phyloP scores from a whole-genome alignment of 2,888 invertebrate species.

The Morinoia aosen region DNA sequence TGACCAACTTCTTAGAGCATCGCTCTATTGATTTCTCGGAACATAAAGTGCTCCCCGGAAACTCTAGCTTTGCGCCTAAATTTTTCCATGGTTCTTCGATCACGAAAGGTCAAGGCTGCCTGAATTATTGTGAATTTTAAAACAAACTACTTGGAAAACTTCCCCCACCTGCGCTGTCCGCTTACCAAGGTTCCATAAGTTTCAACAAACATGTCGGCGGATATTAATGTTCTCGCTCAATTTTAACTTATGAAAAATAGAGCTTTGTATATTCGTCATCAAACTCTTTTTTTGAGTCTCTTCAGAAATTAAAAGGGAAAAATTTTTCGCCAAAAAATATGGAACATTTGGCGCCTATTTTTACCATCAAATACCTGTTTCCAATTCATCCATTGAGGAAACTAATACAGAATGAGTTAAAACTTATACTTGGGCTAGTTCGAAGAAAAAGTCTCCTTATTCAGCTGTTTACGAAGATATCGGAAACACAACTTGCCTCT shows the following conservation, averaged over 20 bases:
- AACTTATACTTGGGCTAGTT: not conserved
- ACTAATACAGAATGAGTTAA: not conserved
- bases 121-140: not conserved
- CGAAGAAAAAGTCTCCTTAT: not conserved
- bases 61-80: not conserved
- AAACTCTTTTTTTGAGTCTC: not conserved
- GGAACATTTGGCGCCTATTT: not conserved
- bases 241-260: not conserved
- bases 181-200: not conserved
- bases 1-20: not conserved
- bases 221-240: not conserved
- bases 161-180: not conserved
- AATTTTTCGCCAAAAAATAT: not conserved
- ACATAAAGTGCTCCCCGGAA: not conserved
- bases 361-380: not conserved
- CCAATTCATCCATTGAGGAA: not conserved
- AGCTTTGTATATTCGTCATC: not conserved
- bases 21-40: not conserved
- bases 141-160: not conserved
- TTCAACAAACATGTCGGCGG: not conserved
- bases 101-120: not conserved
- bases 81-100: not conserved
- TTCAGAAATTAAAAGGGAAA: not conserved
- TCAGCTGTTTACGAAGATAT: not conserved
- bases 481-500: constrained; percentile 21